Evolutionary conservation across 2,113 vertebrate species (phyloP), one percentile per base, ranked within the genome.

Genomic region (Typhlomys cinereus): DNA sequence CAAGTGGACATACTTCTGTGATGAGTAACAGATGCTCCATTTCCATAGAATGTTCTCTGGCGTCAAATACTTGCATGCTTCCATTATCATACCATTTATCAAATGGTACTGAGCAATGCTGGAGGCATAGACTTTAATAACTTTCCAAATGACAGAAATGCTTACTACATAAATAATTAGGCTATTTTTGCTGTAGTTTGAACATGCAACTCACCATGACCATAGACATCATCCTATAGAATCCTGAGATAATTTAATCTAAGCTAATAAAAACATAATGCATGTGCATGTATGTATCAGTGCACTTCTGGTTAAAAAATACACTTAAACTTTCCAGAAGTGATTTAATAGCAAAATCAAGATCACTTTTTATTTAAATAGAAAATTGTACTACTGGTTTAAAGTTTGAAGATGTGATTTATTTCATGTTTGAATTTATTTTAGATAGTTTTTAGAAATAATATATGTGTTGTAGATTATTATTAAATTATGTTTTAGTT

Each of bases 1-100:
- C 94, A 95, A 96, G 67, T 94, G 90, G 79, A 44, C 92, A 95
- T 95, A 91, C 46, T 95, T 96, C 27, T 70, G 46, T 3, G n/a
- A 70, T 95, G 92, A 96, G 75, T 92, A 96, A 89, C 39, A 93
- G 82, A 80, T 27, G 61, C 44, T 81, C 20, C n/a, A 3, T 87
- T 94, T 89, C 71, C 69, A 78, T 48, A 84, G 79, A 74, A 76
- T 62, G 29, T 76, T 83, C 27, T 25, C 57, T 67, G 61, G 64
- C 0, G 0, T 94, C 54, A 92, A 41, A 91, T 54, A 70, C 67
- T 94, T 88, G 23, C 52, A 34, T 41, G 13, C 36, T 93, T 90
- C 82, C 17, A 29, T 50, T 81, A 8, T 62, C 29, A n/a, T n/a
- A n/a, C n/a, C 69, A 29, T 41, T 78, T 61, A 76, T 67, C 89